phyloP scores from a whole-genome alignment of 2,797 vertebrate species.

The Mormyrops boulengeri region DNA sequence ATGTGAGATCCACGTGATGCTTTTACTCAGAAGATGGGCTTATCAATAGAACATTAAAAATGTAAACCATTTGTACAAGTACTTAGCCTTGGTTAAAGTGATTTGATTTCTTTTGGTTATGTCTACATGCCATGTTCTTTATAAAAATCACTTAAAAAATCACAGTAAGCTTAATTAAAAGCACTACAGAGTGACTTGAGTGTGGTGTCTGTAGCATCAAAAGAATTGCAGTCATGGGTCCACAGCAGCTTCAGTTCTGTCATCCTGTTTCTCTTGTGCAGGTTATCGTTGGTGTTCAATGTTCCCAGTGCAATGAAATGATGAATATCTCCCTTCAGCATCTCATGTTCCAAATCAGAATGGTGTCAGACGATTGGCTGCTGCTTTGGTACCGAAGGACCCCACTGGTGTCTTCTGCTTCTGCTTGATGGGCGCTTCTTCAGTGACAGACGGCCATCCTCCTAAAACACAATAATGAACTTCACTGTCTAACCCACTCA shows the following conservation, averaged over 20 bases:
- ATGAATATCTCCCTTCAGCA: background rate
- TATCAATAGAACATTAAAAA: conserved; percentile 70
- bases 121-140: conserved; percentile 30
- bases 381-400: background rate
- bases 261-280: background rate
- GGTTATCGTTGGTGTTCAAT: background rate
- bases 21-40: conserved; percentile 56
- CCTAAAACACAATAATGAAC: conserved; percentile 4
- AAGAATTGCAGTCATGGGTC: background rate
- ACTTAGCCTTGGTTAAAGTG: conserved; percentile 49
- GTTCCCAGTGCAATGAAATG: background rate
- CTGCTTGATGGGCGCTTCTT: background rate
- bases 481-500: background rate
- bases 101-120: background rate
- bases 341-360: background rate
- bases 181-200: background rate
- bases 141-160: conserved; percentile 42
- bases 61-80: conserved; percentile 50
- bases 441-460: background rate
- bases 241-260: background rate
- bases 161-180: conserved; percentile 25
- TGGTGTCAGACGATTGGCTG: background rate
- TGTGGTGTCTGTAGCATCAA: background rate
- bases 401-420: background rate
- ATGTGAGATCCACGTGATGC: conserved; percentile 46